phyloP scores from a whole-genome alignment of 2,888 invertebrate genomes.

The Ormyrus rosae region DNA sequence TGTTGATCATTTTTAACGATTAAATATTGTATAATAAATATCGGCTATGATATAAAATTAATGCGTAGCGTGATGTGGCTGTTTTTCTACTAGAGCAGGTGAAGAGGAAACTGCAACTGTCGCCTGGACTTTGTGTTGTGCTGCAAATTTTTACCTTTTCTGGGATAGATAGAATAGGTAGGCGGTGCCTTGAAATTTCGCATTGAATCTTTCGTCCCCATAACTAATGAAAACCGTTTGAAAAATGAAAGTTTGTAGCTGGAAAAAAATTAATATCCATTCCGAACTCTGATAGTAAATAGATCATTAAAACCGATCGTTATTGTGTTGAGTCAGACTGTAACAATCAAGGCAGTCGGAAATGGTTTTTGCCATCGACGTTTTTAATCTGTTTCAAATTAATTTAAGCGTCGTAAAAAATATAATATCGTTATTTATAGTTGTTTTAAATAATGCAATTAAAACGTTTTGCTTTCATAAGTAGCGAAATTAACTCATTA shows the following conservation, averaged over 20 bases:
- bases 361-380: no score
- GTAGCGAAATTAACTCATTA: no score
- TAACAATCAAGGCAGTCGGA: neutral
- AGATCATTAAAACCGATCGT: neutral
- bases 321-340: conserved; percentile 17
- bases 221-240: conserved; percentile 17
- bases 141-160: conserved; percentile 8
- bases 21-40: neutral
- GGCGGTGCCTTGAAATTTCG: conserved; percentile 62
- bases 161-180: conserved; percentile 55
- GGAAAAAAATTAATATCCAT: conserved; percentile 19
- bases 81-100: conserved; percentile 44
- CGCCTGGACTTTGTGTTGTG: neutral
- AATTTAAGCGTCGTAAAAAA: no score
- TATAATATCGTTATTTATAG: no score
- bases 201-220: neutral
- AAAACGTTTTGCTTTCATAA: no score
- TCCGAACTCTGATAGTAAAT: neutral
- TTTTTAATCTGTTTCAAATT: no score
- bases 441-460: no score
- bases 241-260: neutral
- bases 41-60: neutral
- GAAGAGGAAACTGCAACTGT: conserved; percentile 11
- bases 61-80: neutral
- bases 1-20: neutral